phyloP scores from a whole-genome alignment of 2,797 vertebrate species.

The Myioborus miniatus region DNA sequence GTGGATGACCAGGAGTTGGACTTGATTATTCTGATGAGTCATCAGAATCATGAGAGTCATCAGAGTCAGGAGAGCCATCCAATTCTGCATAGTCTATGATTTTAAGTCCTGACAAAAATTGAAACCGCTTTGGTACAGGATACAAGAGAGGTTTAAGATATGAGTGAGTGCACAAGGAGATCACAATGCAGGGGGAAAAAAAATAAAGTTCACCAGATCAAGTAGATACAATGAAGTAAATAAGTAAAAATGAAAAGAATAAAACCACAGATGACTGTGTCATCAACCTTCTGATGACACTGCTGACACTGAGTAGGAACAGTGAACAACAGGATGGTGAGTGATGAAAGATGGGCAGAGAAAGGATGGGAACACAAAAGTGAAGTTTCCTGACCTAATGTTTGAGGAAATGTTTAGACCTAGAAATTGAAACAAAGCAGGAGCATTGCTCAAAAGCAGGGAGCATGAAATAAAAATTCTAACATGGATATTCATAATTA shows the following conservation, averaged over 20 bases:
- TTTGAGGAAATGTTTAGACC: not conserved
- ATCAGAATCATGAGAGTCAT: not conserved
- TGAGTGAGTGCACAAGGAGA: not conserved
- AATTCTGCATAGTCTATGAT: not conserved
- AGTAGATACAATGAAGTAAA: not conserved
- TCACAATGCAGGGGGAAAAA: not conserved
- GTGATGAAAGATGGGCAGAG: not conserved
- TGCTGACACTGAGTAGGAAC: not conserved
- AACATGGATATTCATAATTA: not conserved
- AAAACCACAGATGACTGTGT: not conserved
- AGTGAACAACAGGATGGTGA: not conserved
- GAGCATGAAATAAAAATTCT: not conserved
- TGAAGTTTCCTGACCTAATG: not conserved
- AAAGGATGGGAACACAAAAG: not conserved
- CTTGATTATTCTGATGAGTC: not conserved
- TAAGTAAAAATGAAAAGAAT: not conserved
- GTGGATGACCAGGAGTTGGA: not conserved
- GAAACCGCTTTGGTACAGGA: not conserved
- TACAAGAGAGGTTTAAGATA: not conserved
- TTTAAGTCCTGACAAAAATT: not conserved
- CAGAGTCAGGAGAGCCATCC: not conserved
- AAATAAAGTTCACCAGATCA: not conserved
- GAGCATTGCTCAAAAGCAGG: accelerated
- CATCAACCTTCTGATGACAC: not conserved
- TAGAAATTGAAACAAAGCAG: not conserved